These are phyloP conservation scores for Harpalus rufipes DNA, from an alignment of 2,888 invertebrate genomes.

Conservation along the genomic window DNA sequence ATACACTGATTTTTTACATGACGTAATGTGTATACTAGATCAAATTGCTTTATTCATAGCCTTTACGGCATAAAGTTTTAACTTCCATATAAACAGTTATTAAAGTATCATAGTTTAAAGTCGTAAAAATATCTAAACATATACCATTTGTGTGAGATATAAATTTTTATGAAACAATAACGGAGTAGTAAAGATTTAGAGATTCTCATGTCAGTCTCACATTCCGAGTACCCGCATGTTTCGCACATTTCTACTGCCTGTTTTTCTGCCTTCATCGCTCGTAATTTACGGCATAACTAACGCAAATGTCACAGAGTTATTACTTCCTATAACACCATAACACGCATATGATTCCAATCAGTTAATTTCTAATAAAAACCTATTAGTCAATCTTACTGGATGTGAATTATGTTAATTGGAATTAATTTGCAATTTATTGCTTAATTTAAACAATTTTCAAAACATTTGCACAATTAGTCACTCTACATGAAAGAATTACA, in stretches of 20 bases:
- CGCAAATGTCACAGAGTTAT: constrained; percentile 40
- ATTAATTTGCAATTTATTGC: too few relatives aligned
- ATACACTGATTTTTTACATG: too few relatives aligned
- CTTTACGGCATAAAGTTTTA: background rate
- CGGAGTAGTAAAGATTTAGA: constrained; percentile 32
- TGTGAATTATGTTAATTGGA: too few relatives aligned
- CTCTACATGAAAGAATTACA: too few relatives aligned
- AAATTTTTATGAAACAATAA: constrained; percentile 36
- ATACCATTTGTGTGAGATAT: background rate
- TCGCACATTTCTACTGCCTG: constrained; percentile 20
- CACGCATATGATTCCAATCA: background rate
- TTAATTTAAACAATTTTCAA: too few relatives aligned
- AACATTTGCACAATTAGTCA: too few relatives aligned
- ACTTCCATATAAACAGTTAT: constrained; percentile 18
- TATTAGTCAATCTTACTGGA: background rate
- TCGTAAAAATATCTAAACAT: constrained; percentile 23
- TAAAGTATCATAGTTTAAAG: constrained; percentile 9
- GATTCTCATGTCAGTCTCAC: constrained; percentile 3
- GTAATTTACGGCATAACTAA: constrained; percentile 29
- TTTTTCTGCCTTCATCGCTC: constrained; percentile 26
- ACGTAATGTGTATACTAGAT: too few relatives aligned
- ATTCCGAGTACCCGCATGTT: constrained; percentile 38
- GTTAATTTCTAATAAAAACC: background rate
- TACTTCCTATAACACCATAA: constrained; percentile 38
- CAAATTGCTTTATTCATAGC: too few relatives aligned